Base-by-base conservation (phyloP, 2,797 vertebrate species). In the Arrhamphus sclerolepis region DNA sequence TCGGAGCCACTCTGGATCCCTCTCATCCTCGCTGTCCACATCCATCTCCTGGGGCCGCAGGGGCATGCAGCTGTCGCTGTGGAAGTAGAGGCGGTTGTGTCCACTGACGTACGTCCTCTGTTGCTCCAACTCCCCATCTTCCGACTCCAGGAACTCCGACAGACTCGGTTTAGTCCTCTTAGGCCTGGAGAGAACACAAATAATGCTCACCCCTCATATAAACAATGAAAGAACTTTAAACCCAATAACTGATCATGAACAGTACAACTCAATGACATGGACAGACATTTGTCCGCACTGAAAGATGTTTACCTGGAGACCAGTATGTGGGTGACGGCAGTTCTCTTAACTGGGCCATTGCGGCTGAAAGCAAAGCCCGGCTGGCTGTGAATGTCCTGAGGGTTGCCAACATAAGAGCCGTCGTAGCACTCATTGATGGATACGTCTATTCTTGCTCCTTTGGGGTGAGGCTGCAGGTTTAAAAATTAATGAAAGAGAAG, bases 361-460 rank as follows among this genome's bases (percentile, higher is more conserved):
- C 97, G 94, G 86, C 97, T 99, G 90, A 99, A 99, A 81, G 97
- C 98, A 58, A 99, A 99, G 42, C 98, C 98, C 0, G 98, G 97
- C 41, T 99, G 98, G 47, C 96, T 97, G 91, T 99, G 97, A 86
- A 99, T 98, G 88, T 99, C 98, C 92, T 99, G 98, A 69, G 98
- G 98, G 84, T 99, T 99, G 44, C 98, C 98, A 16, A 97, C 98
- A 16, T 99, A 99, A 6, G 98, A 99, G 78, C 98, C 98, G 39
- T 99, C 98, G 0, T 99, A 99, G 87, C 96, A 97, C 87, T 99
- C 97, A 0, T 99, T 99, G 92, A 99, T 97, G 40, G 98, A 99
- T 72, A 99, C 98, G 0, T 99, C 98, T 93, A 99, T 99, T 76
- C 96, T 93, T 77, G 98, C 97, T 93, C 98, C 98, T 95, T 98